These are phyloP conservation scores for Hyphantria cunea DNA, from an alignment of 1,140 invertebrate genomes.

Conservation along the genomic window DNA sequence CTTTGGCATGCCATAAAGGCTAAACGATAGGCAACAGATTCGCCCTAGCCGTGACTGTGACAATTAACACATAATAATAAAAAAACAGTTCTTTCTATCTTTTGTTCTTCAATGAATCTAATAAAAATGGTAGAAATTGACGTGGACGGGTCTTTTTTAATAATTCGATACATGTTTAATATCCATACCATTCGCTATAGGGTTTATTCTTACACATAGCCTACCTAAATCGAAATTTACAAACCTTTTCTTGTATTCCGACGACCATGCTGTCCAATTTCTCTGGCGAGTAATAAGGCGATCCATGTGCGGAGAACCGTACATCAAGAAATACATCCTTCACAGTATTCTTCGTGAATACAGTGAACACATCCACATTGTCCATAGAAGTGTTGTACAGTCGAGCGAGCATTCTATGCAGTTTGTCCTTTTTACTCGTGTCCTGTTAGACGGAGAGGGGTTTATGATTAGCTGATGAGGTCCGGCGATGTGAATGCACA, in stretches of 20 bases:
- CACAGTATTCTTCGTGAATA: conserved; percentile 86
- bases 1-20: too few relatives aligned
- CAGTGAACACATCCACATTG: conserved; percentile 96
- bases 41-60: too few relatives aligned
- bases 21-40: too few relatives aligned
- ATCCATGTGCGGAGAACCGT: conserved; percentile 94
- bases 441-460: conserved; percentile 68
- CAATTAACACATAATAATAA: too few relatives aligned
- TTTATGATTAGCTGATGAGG: background rate
- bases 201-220: too few relatives aligned
- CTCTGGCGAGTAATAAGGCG: conserved; percentile 93
- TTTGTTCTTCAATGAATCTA: too few relatives aligned
- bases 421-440: conserved; percentile 88
- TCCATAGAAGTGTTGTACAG: conserved; percentile 89
- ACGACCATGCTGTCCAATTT: conserved; percentile 91
- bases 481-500: background rate
- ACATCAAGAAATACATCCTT: conserved; percentile 89
- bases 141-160: too few relatives aligned
- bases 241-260: conserved; percentile 84
- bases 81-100: too few relatives aligned
- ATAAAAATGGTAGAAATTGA: too few relatives aligned
- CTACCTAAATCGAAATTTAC: background rate
- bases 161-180: too few relatives aligned
- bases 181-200: background rate
- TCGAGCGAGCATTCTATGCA: conserved; percentile 86